Conservation (phyloP, 2,113 vertebrate genomes). For the Clarias macrocephalus region DNA sequence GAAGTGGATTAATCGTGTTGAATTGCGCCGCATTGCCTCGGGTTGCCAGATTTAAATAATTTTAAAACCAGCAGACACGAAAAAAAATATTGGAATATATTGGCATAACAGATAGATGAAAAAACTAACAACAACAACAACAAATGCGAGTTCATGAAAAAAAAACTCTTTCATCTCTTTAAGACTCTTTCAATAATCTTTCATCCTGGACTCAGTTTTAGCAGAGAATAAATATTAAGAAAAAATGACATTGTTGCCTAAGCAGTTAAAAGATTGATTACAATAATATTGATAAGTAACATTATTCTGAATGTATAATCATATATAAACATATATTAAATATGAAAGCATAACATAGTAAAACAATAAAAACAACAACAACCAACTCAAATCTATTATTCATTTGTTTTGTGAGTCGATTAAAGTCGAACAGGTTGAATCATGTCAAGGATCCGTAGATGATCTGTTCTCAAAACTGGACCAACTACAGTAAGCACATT, state of each 20-base stretch:
- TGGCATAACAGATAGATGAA: background rate
- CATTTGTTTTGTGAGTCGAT: background rate
- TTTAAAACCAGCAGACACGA: rapidly evolving
- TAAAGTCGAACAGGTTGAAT: background rate
- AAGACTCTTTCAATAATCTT: background rate
- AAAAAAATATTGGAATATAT: background rate
- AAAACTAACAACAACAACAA: background rate
- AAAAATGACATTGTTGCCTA: too few species aligned
- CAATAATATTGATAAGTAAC: too few species aligned
- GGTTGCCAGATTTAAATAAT: background rate
- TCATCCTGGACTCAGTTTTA: background rate
- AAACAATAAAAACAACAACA: too few species aligned
- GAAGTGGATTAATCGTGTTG: background rate
- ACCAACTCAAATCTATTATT: too few species aligned
- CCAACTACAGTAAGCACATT: too few species aligned
- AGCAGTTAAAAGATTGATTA: too few species aligned
- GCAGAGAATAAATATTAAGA: too few species aligned
- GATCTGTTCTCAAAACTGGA: too few species aligned
- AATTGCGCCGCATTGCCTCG: background rate
- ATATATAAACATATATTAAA: too few species aligned
- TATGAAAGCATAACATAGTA: too few species aligned
- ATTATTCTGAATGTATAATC: too few species aligned
- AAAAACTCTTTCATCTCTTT: background rate
- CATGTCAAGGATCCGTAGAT: background rate
- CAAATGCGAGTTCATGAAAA: too few species aligned